Evolutionary conservation across 2,888 invertebrate genomes (phyloP).

Genomic region (Chrysodeixis includens): DNA sequence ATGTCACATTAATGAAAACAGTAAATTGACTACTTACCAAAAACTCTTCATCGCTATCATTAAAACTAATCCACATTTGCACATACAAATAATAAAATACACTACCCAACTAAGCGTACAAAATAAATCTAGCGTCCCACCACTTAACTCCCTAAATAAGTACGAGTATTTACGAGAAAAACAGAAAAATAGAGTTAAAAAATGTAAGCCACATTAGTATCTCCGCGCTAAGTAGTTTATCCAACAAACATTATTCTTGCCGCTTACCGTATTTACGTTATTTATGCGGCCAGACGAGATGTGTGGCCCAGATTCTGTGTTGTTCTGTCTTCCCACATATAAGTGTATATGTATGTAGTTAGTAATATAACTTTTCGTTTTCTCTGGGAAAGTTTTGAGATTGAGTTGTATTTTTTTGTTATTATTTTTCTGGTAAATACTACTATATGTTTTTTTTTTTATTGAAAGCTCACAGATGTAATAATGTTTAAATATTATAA

Average conservation of each 20-base stretch:
- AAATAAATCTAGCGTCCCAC: background rate
- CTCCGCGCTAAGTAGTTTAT: constrained; percentile 54
- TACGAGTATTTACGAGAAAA: constrained; percentile 10
- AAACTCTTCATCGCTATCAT: too few relatives aligned
- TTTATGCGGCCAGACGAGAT: constrained; percentile 57
- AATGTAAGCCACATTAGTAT: constrained; percentile 41
- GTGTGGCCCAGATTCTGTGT: constrained; percentile 35
- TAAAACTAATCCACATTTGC: too few relatives aligned
- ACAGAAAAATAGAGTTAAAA: constrained; percentile 38
- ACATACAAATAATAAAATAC: too few relatives aligned
- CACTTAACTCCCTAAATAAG: background rate
- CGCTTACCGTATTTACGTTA: constrained; percentile 59
- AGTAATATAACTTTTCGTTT: constrained; percentile 22
- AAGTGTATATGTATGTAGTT: background rate
- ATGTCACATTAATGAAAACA: too few relatives aligned
- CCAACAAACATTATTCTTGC: constrained; percentile 61
- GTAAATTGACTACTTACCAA: too few relatives aligned
- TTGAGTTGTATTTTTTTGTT: background rate
- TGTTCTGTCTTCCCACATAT: constrained; percentile 40
- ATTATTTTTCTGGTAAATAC: too few relatives aligned
- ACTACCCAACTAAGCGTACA: too few relatives aligned
- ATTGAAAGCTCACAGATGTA: too few relatives aligned
- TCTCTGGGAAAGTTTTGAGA: constrained; percentile 30
- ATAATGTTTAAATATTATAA: too few relatives aligned
- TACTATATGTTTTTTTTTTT: too few relatives aligned